Percentiles rank a stretch among this genome's conserved stretches.
phyloP scores from a whole-genome alignment of 2,113 vertebrate species.

The Orthonyx spaldingii region DNA sequence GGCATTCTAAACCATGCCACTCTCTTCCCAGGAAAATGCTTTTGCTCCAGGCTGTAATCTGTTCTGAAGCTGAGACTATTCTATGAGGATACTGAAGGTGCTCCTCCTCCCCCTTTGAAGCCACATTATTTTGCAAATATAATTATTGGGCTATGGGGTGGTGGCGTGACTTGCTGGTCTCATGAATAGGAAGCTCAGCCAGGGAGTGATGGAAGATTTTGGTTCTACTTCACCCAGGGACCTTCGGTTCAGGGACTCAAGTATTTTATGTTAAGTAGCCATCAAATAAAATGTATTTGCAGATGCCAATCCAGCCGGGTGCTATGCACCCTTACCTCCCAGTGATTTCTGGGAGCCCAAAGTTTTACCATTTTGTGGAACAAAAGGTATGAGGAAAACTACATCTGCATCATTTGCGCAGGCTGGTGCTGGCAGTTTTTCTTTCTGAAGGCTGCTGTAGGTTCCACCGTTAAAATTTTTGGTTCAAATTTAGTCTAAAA shows the following conservation, averaged over 20 bases:
- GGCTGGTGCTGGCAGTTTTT: background rate
- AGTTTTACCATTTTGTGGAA: background rate
- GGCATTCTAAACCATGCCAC: background rate
- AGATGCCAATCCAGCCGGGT: background rate
- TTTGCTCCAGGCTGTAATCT: background rate
- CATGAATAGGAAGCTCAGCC: background rate
- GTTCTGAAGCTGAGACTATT: background rate
- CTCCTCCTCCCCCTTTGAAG: conserved; percentile 10
- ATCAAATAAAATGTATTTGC: background rate
- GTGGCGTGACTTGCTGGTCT: background rate
- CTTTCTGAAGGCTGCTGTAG: background rate
- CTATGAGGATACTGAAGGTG: background rate
- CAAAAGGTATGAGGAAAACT: background rate
- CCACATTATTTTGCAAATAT: conserved; percentile 1
- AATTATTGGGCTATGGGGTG: background rate
- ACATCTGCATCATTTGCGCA: background rate
- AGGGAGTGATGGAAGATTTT: background rate
- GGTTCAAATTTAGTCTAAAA: background rate
- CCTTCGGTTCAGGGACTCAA: accelerated
- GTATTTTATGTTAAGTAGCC: background rate
- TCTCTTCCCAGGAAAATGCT: background rate
- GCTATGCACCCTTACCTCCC: background rate
- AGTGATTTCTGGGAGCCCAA: background rate
- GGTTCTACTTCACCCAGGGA: background rate
- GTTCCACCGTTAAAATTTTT: background rate